Conservation (phyloP, 2,888 invertebrate species). For the Cephus rjabovi region DNA sequence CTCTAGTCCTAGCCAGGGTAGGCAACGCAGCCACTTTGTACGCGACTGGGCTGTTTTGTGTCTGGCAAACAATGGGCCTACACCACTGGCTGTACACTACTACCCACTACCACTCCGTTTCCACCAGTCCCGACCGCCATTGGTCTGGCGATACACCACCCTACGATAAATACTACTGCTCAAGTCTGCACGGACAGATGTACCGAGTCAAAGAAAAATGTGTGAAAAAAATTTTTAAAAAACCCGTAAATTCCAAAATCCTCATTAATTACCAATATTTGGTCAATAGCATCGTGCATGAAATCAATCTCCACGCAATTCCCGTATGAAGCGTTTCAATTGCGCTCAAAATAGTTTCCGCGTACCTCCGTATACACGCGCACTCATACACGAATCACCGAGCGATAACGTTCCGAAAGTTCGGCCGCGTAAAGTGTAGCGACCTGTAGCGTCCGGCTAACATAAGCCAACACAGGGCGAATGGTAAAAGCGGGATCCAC, state of each 20-base stretch:
- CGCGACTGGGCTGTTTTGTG: constrained; percentile 63
- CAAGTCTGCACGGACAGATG: not conserved
- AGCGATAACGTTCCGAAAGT: not conserved
- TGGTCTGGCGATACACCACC: not conserved
- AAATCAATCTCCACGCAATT: not conserved
- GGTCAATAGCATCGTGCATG: not conserved
- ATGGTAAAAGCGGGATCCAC: not conserved
- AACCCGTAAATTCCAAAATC: not conserved
- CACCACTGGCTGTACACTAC: constrained; percentile 48
- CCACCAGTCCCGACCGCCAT: not conserved
- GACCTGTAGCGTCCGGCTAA: not conserved
- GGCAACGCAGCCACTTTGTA: constrained; percentile 63
- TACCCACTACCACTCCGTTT: constrained; percentile 11
- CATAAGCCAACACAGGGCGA: not conserved
- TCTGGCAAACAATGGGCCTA: constrained; percentile 62
- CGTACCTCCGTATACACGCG: not conserved
- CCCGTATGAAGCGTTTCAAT: not conserved
- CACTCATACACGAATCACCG: not conserved
- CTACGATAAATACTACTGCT: not conserved
- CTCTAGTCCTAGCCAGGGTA: constrained; percentile 42
- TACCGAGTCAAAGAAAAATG: not conserved
- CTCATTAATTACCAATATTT: not conserved
- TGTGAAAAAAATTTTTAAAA: not conserved
- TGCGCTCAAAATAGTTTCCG: not conserved
- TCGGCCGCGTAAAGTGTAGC: not conserved